Conservation (phyloP, 2,888 invertebrate genomes). For the Prenolepis imparis region DNA sequence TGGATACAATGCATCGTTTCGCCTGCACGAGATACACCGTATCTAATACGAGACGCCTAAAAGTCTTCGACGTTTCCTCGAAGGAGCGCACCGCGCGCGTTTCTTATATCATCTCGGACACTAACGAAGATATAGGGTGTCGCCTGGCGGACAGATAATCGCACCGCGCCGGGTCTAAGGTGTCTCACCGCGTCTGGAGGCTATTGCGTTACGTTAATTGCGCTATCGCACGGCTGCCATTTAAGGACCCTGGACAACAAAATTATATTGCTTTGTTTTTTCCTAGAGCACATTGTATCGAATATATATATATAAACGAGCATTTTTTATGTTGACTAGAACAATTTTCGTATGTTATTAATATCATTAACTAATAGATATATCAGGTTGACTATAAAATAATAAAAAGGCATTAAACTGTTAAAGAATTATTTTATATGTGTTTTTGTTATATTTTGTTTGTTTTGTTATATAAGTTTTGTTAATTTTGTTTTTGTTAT, state of each 20-base stretch:
- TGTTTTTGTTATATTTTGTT: too few relatives aligned
- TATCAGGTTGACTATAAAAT: too few relatives aligned
- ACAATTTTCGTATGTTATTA: too few relatives aligned
- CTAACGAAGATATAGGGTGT: conserved; percentile 56
- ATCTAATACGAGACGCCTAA: conserved; percentile 48
- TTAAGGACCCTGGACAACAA: conserved; percentile 41
- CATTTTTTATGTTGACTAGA: too few relatives aligned
- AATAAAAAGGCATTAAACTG: too few relatives aligned
- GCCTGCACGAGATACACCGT: conserved; percentile 33
- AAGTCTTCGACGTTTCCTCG: conserved; percentile 50
- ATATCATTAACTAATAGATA: too few relatives aligned
- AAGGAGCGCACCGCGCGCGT: conserved; percentile 37
- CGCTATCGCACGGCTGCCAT: conserved; percentile 49
- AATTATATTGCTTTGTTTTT: conserved; percentile 2
- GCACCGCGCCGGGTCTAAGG: conserved; percentile 29
- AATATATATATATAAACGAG: too few relatives aligned
- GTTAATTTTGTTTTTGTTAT: too few relatives aligned
- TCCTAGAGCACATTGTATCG: too few relatives aligned
- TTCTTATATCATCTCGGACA: conserved; percentile 53
- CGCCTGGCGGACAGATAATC: conserved; percentile 50
- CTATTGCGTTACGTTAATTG: conserved; percentile 68
- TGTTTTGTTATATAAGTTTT: too few relatives aligned
- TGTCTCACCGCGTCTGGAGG: conserved; percentile 40
- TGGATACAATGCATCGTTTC: conserved; percentile 43
- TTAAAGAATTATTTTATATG: too few relatives aligned